phyloP scores from a whole-genome alignment of 2,113 vertebrate species.

The Oenanthe melanoleuca region DNA sequence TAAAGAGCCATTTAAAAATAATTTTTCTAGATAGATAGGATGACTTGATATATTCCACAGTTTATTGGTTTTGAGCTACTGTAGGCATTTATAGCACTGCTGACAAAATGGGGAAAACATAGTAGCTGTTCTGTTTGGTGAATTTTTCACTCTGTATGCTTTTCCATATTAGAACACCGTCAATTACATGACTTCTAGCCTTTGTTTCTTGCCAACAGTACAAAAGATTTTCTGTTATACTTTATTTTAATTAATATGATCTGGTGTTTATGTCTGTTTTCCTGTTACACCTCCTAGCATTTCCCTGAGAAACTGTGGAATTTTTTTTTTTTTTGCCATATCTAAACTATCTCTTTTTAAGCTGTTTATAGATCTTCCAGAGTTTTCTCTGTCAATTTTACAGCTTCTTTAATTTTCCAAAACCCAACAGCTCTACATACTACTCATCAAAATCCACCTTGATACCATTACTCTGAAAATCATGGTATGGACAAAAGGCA shows the following conservation, averaged over 20 bases:
- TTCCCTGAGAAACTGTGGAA: background rate
- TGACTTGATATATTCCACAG: background rate
- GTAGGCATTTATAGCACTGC: background rate
- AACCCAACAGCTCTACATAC: background rate
- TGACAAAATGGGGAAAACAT: background rate
- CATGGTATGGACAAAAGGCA: background rate
- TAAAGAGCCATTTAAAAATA: background rate
- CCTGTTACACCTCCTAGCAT: background rate
- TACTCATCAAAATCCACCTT: background rate
- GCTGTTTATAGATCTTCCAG: background rate
- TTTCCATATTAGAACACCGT: background rate
- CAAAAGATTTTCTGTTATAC: background rate
- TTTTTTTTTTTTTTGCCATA: background rate
- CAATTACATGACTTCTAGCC: background rate
- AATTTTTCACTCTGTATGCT: background rate
- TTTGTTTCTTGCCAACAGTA: background rate
- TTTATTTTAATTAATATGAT: background rate
- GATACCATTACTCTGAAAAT: background rate
- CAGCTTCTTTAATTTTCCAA: background rate
- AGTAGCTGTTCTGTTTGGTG: background rate
- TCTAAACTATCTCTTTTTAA: background rate
- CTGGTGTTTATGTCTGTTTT: background rate
- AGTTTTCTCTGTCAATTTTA: background rate
- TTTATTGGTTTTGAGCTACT: background rate
- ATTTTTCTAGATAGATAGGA: background rate